Percentiles rank a stretch among this genome's conserved stretches.
These are phyloP conservation scores for Caenorhabditis sp. DNA, from an alignment of 2,888 invertebrate species.

Conservation along the genomic window DNA sequence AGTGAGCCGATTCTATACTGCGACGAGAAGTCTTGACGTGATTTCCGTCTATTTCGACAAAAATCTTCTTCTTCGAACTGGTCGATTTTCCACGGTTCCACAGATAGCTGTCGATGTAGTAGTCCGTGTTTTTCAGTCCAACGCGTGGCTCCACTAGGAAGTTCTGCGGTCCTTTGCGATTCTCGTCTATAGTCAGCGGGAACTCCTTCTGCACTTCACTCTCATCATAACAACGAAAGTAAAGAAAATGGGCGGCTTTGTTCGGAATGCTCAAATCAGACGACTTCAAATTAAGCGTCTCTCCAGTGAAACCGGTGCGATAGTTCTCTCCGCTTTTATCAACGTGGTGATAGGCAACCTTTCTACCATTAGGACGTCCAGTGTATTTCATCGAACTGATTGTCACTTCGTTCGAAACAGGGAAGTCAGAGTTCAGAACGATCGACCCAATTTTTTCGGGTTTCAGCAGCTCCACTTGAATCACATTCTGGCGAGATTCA, in stretches of 20 bases:
- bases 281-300: constrained; percentile 29
- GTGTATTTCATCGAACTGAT: constrained; percentile 26
- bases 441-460: constrained; percentile 3
- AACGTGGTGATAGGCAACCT: not conserved
- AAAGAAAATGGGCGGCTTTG: constrained; percentile 55
- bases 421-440: constrained; percentile 19
- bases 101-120: constrained; percentile 51
- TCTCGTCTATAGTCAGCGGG: constrained; percentile 42
- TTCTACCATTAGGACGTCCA: not conserved
- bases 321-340: not conserved
- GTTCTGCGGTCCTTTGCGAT: constrained; percentile 37
- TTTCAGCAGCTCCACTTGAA: not conserved
- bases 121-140: constrained; percentile 53
- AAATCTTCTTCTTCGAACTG: constrained; percentile 54
- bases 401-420: constrained; percentile 20
- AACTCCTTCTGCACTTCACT: constrained; percentile 54
- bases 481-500: not conserved
- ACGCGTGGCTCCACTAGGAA: constrained; percentile 51
- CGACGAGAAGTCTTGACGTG: constrained; percentile 49
- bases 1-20: constrained; percentile 27
- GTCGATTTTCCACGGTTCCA: constrained; percentile 58
- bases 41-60: constrained; percentile 48
- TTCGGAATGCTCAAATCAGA: constrained; percentile 49
- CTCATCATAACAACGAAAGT: constrained; percentile 51
- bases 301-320: constrained; percentile 21